Evolutionary conservation across 2,797 vertebrate genomes (phyloP).

Genomic region (Danio tinwini): DNA sequence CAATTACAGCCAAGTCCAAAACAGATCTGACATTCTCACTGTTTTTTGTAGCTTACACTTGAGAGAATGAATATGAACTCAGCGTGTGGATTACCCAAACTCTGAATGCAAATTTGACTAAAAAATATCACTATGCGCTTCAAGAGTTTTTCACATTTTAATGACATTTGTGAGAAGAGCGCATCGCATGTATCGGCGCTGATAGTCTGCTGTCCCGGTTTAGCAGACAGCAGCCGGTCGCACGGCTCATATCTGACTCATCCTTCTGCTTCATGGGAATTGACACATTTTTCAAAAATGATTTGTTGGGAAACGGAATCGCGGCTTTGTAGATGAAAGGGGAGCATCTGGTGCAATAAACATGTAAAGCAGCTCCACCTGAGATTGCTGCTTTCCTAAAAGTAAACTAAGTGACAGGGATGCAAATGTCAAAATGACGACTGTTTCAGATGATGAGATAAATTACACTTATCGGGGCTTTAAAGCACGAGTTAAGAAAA

Average conservation of each 20-base stretch:
- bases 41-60: neutral
- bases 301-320: slow-evolving; percentile 14
- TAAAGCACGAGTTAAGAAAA: neutral
- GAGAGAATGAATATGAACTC: neutral
- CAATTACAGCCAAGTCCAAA: slow-evolving; percentile 32
- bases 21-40: slow-evolving; percentile 27
- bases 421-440: slow-evolving; percentile 21
- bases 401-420: neutral
- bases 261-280: slow-evolving; percentile 33
- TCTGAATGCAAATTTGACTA: neutral
- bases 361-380: slow-evolving; percentile 1
- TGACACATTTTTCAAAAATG: slow-evolving; percentile 15
- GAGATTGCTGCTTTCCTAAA: neutral
- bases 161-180: neutral
- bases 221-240: slow-evolving; percentile 8
- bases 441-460: slow-evolving; percentile 12
- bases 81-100: slow-evolving; percentile 2
- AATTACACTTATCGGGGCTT: neutral
- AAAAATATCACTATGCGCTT: slow-evolving; percentile 32
- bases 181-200: neutral
- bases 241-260: slow-evolving; percentile 22
- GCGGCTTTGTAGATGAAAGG: slow-evolving; percentile 6
- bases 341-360: slow-evolving; percentile 32
- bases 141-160: neutral
- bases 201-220: neutral